Percentiles rank a stretch among this genome's conserved stretches.
Evolutionary conservation across 2,797 vertebrate genomes (phyloP).

Genomic region (Coregonus ussuriensis): DNA sequence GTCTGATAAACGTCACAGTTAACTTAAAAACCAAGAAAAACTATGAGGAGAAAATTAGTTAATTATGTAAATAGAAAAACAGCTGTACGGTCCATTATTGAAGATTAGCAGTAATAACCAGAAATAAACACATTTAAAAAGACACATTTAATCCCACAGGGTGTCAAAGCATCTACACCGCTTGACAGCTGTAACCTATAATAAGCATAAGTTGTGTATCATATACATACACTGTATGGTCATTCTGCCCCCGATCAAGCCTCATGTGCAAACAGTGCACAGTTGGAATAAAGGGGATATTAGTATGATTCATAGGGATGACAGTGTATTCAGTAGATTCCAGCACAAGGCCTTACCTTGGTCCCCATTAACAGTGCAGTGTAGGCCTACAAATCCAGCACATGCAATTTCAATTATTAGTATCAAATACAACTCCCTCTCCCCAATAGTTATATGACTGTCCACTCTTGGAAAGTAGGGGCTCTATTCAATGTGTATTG

Average conservation of each 20-base stretch:
- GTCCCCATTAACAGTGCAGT: constrained; percentile 1
- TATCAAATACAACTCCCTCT: background rate
- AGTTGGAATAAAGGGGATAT: background rate
- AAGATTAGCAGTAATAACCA: background rate
- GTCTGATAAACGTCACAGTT: background rate
- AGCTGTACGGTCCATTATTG: background rate
- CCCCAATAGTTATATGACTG: background rate
- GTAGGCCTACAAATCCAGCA: background rate
- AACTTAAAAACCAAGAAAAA: background rate
- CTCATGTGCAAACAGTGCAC: background rate
- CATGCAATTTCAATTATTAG: constrained; percentile 12
- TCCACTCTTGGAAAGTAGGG: constrained; percentile 1
- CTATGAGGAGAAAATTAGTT: too few relatives aligned
- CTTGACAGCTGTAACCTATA: background rate
- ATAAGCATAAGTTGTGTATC: background rate
- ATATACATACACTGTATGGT: background rate
- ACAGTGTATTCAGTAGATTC: background rate
- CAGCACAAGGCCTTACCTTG: background rate
- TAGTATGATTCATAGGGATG: background rate
- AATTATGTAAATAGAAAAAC: too few relatives aligned
- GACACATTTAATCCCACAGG: background rate
- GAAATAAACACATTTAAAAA: background rate
- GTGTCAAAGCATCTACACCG: background rate
- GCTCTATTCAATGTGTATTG: too few relatives aligned
- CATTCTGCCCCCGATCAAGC: background rate